A percentile compares a stretch with the other conserved stretches of the same genome.
Conservation (phyloP, 1,140 invertebrate species). For the Drosophila paulistorum region DNA sequence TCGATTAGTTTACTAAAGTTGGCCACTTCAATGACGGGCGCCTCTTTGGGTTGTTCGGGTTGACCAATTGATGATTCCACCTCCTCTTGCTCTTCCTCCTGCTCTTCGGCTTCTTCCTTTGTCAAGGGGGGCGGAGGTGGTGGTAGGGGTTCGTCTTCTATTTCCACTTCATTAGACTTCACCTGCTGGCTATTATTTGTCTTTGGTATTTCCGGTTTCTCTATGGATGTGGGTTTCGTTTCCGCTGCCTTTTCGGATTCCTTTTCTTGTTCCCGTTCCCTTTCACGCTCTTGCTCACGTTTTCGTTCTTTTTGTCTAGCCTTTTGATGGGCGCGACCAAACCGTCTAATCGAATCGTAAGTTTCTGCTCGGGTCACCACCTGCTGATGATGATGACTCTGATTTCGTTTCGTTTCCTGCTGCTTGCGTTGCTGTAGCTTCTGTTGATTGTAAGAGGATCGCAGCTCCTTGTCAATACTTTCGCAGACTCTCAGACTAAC, state of each 20-base stretch:
- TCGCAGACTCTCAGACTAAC: constrained; percentile 87
- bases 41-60: constrained; percentile 65
- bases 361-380: constrained; percentile 69
- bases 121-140: constrained; percentile 58
- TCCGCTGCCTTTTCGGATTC: constrained; percentile 21
- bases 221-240: neutral
- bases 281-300: constrained; percentile 48
- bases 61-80: constrained; percentile 35
- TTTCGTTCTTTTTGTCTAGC: constrained; percentile 66
- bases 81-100: constrained; percentile 19
- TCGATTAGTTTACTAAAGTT: constrained; percentile 77
- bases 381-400: constrained; percentile 27
- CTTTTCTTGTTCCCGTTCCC: constrained; percentile 19
- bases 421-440: constrained; percentile 63
- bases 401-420: constrained; percentile 46
- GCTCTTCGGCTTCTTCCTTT: constrained; percentile 29
- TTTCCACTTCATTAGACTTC: constrained; percentile 13
- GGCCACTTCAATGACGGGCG: constrained; percentile 66
- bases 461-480: constrained; percentile 87
- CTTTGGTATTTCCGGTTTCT: constrained; percentile 32
- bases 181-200: constrained; percentile 25
- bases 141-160: constrained; percentile 53
- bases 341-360: constrained; percentile 79
- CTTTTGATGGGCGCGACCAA: constrained; percentile 76
- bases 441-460: constrained; percentile 83